These are phyloP conservation scores for Teleopsis dalmanni DNA, from an alignment of 1,140 invertebrate species.

Conservation along the genomic window DNA sequence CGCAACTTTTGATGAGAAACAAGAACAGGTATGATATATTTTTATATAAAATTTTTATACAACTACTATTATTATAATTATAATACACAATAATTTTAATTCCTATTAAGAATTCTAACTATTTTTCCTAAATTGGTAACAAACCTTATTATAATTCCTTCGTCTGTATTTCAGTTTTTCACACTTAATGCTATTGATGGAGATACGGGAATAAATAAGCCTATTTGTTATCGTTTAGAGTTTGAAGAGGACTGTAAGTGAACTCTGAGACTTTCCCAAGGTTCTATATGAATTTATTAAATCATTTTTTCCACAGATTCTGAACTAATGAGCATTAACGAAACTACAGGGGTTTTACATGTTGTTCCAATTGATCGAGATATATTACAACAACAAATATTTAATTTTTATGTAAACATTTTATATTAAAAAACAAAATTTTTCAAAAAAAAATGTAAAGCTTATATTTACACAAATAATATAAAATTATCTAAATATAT, in stretches of 20 bases:
- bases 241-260: conserved; percentile 13
- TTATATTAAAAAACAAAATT: no score
- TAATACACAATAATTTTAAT: no score
- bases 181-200: conserved; percentile 49
- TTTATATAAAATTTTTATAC: no score
- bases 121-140: neutral
- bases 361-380: conserved; percentile 50
- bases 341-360: conserved; percentile 40
- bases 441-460: no score
- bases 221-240: conserved; percentile 46
- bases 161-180: conserved; percentile 24
- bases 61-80: no score
- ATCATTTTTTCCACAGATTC: neutral
- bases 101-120: conserved; percentile 1
- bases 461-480: no score
- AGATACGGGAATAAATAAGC: conserved; percentile 48
- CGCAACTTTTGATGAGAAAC: conserved; percentile 49
- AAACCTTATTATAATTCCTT: no score
- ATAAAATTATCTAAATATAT: neutral
- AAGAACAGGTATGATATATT: conserved; percentile 22
- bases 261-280: neutral
- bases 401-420: conserved; percentile 42
- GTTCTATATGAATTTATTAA: conserved; percentile 2
- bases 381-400: conserved; percentile 46
- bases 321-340: conserved; percentile 1